Evolutionary conservation across 1,140 invertebrate species (phyloP).

Genomic region (Telenomus remus): DNA sequence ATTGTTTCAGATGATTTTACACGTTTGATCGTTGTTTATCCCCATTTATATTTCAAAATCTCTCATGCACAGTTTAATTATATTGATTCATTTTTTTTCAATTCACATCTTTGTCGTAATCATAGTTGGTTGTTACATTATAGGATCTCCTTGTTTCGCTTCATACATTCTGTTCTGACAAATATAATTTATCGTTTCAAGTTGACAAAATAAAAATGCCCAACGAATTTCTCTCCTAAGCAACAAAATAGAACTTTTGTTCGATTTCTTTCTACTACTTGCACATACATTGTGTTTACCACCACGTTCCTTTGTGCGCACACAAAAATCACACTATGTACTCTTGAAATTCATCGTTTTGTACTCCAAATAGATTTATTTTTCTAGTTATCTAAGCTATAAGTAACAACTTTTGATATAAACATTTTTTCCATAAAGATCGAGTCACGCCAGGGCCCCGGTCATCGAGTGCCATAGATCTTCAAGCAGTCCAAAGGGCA

Average conservation of each 20-base stretch:
- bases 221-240: no score
- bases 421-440: constrained; percentile 59
- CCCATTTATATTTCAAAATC: constrained; percentile 10
- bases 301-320: no score
- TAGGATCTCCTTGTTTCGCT: no score
- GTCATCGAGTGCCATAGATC: constrained; percentile 95
- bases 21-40: constrained; percentile 7
- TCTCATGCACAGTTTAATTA: constrained; percentile 22
- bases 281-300: neutral
- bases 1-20: constrained; percentile 58
- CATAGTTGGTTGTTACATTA: no score
- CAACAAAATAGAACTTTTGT: constrained; percentile 9
- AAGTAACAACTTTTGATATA: neutral
- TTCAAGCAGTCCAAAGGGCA: constrained; percentile 90
- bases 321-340: no score
- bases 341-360: neutral
- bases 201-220: no score
- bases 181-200: no score
- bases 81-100: constrained; percentile 5
- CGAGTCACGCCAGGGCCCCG: constrained; percentile 77
- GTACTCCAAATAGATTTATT: neutral
- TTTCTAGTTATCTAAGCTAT: neutral
- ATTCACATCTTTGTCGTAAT: neutral
- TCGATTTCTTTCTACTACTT: constrained; percentile 9
- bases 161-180: no score